Conservation (phyloP, 30 jellyfish, hydroid and myxozoan genomes). For the Clytia hemisphaerica region DNA sequence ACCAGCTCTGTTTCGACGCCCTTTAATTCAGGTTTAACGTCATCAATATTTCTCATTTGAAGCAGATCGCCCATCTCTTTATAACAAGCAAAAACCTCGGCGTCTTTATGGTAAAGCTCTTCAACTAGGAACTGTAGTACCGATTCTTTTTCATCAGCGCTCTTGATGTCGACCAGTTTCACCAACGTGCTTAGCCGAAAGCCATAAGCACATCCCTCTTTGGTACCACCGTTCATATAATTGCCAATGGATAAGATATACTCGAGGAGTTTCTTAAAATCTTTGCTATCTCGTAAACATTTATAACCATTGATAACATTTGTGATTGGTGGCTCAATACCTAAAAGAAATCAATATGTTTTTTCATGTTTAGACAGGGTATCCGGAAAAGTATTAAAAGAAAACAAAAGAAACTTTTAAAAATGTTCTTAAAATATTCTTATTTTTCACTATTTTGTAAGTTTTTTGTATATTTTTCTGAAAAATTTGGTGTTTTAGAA, state of each 20-base stretch:
- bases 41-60: conserved; percentile 55
- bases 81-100: conserved; percentile 54
- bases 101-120: conserved; percentile 61
- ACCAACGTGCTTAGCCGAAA: conserved; percentile 63
- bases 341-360: no score
- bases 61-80: conserved; percentile 55
- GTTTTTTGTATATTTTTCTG: no score
- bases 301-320: conserved; percentile 44
- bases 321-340: conserved; percentile 37
- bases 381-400: no score
- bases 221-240: conserved; percentile 84
- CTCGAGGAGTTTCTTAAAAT: conserved; percentile 51
- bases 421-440: no score
- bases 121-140: conserved; percentile 61
- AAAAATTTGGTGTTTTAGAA: no score
- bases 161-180: conserved; percentile 58
- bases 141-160: conserved; percentile 54
- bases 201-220: conserved; percentile 89
- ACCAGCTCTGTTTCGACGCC: conserved; percentile 44
- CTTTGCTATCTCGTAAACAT: conserved; percentile 28
- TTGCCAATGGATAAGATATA: conserved; percentile 72
- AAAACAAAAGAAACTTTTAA: no score
- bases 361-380: no score
- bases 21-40: conserved; percentile 40
- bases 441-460: no score